A percentile compares a stretch with the other conserved stretches of the same genome.
Evolutionary conservation across 2,888 invertebrate species (phyloP).

Genomic region (Opisthograptis luteolata): DNA sequence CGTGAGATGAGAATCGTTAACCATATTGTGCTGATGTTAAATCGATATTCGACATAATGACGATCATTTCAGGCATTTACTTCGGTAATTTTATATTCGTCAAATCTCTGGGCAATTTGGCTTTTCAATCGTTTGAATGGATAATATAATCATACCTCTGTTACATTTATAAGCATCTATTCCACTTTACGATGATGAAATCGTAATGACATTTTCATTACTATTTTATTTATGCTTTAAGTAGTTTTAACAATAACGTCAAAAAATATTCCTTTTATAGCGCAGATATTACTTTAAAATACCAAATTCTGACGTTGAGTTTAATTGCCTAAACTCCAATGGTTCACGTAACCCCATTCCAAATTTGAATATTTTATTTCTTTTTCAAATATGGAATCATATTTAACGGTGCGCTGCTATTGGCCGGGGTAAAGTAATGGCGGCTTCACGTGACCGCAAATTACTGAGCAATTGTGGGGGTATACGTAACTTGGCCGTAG

Average conservation of each 20-base stretch:
- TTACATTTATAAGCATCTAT: constrained; percentile 7
- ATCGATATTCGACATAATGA: constrained; percentile 53
- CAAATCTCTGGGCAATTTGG: constrained; percentile 18
- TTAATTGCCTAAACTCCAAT: constrained; percentile 17
- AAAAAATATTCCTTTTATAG: neutral
- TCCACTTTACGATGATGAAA: constrained; percentile 8
- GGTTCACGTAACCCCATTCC: constrained; percentile 42
- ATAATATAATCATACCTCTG: constrained; percentile 18
- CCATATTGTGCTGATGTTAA: constrained; percentile 63
- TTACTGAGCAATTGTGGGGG: constrained; percentile 70
- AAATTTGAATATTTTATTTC: constrained; percentile 60
- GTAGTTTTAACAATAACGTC: neutral
- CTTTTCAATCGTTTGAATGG: constrained; percentile 17
- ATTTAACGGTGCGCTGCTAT: constrained; percentile 74
- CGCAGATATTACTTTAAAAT: neutral
- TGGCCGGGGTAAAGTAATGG: constrained; percentile 74
- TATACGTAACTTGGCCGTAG: constrained; percentile 48
- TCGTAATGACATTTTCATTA: constrained; percentile 23
- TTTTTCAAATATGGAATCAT: constrained; percentile 72
- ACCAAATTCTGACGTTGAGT: neutral
- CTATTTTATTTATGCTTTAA: neutral
- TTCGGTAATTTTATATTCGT: constrained; percentile 45
- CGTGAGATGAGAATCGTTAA: constrained; percentile 77
- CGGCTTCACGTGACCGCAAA: constrained; percentile 81
- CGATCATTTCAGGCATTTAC: constrained; percentile 53